Evolutionary conservation across 2,113 vertebrate genomes (phyloP).

Genomic region (Petrocephalus zakoni): DNA sequence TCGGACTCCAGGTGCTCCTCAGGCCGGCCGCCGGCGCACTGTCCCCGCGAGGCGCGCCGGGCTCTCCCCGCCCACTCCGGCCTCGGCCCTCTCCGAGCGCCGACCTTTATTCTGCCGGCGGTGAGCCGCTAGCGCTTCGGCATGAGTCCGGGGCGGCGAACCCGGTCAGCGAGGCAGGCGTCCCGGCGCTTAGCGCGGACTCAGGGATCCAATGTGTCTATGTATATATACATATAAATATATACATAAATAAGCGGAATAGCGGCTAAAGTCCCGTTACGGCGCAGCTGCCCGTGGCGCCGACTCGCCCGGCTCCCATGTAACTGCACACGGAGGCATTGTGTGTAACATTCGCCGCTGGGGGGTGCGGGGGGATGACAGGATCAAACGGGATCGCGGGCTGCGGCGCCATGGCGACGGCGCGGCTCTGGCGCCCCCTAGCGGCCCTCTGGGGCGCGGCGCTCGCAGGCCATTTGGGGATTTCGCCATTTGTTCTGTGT

Average conservation of each 20-base stretch:
- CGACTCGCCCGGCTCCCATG: conserved; percentile 2
- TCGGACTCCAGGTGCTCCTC: conserved; percentile 39
- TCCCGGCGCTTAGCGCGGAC: conserved; percentile 41
- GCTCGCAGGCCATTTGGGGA: neutral
- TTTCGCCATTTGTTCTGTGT: neutral
- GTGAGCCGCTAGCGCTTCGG: neutral
- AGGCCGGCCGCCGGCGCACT: conserved; percentile 27
- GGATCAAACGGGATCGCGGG: conserved; percentile 47
- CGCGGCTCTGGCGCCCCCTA: conserved; percentile 38
- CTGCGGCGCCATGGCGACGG: conserved; percentile 65
- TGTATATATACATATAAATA: neutral
- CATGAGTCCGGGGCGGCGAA: conserved; percentile 32
- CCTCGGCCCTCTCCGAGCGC: neutral
- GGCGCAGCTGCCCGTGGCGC: conserved; percentile 35
- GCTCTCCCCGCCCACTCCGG: conserved; percentile 4
- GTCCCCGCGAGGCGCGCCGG: neutral
- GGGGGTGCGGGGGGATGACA: conserved; percentile 32
- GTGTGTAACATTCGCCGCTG: conserved; percentile 19
- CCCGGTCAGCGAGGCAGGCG: conserved; percentile 31
- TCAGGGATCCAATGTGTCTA: conserved; percentile 23
- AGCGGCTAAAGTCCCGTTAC: conserved; percentile 24
- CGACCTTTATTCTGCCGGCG: neutral
- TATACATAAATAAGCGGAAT: conserved; percentile 28
- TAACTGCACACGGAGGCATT: neutral
- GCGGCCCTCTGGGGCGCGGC: conserved; percentile 21